These are phyloP conservation scores for Cydia strobilella DNA, from an alignment of 1,140 invertebrate genomes.

Conservation along the genomic window DNA sequence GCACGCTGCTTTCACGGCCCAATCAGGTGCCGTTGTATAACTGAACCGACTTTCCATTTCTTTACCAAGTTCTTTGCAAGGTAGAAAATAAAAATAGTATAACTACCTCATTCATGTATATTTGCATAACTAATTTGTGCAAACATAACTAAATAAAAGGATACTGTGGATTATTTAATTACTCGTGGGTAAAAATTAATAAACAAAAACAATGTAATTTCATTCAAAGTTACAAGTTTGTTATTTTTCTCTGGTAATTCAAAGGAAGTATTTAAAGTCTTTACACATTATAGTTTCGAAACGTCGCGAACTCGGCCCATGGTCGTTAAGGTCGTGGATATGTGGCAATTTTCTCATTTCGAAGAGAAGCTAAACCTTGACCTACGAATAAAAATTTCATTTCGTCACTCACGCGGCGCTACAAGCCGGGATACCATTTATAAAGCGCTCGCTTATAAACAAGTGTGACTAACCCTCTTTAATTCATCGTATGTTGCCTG, in stretches of 20 bases:
- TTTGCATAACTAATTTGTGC: not conserved
- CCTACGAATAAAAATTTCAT: conserved; percentile 74
- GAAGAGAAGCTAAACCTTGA: conserved; percentile 77
- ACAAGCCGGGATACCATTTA: conserved; percentile 32
- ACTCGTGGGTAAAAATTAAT: not conserved
- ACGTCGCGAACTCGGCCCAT: conserved; percentile 61
- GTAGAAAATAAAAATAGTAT: not conserved
- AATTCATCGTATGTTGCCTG: not conserved
- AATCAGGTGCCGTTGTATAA: conserved; percentile 76
- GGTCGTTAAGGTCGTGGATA: conserved; percentile 72
- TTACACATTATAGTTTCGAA: conserved; percentile 49
- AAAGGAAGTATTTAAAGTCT: conserved; percentile 22
- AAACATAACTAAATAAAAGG: not conserved
- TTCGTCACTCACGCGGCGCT: conserved; percentile 59
- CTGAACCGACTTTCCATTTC: conserved; percentile 76
- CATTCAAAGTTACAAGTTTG: not conserved
- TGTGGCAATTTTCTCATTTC: conserved; percentile 79
- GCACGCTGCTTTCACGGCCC: conserved; percentile 72
- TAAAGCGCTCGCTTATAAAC: conserved; percentile 16
- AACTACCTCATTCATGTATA: not conserved
- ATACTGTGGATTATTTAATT: not conserved
- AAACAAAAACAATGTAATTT: not conserved
- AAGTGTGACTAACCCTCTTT: conserved; percentile 26
- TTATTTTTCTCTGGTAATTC: not conserved
- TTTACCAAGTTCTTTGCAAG: conserved; percentile 39